Conservation (phyloP, 1,140 invertebrate species). For the Conus betulinus region DNA sequence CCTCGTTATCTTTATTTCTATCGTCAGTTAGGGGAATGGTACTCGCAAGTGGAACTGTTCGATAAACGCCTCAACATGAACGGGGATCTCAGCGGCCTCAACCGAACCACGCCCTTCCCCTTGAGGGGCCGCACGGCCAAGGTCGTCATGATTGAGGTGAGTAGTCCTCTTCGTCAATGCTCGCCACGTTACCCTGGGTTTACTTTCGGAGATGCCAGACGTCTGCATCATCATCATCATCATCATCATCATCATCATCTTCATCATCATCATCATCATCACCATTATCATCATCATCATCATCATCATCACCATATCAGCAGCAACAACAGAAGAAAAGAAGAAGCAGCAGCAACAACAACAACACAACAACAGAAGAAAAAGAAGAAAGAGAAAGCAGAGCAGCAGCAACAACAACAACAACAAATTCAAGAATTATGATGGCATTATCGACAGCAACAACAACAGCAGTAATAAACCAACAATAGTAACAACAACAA, state of each 20-base stretch:
- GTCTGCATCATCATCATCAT: neutral
- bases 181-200: neutral
- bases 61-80: conserved; percentile 46
- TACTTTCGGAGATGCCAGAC: neutral
- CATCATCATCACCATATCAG: neutral
- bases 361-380: neutral
- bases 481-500: too few species aligned
- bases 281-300: neutral
- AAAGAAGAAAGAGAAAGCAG: neutral
- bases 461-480: too few species aligned
- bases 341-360: neutral
- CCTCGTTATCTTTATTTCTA: too few species aligned
- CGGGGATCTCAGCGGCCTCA: conserved; percentile 29
- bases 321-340: neutral
- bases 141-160: conserved; percentile 68
- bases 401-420: neutral
- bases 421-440: neutral
- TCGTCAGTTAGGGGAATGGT: conserved; percentile 42
- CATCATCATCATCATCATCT: conserved; percentile 3
- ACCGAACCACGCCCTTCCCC: conserved; percentile 63
- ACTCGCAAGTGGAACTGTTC: conserved; percentile 40
- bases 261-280: conserved; percentile 21
- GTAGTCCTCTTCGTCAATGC: neutral
- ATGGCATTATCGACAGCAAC: neutral
- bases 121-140: conserved; percentile 58